Evolutionary conservation across 2,113 vertebrate genomes (phyloP).

Genomic region (Progne subis): DNA sequence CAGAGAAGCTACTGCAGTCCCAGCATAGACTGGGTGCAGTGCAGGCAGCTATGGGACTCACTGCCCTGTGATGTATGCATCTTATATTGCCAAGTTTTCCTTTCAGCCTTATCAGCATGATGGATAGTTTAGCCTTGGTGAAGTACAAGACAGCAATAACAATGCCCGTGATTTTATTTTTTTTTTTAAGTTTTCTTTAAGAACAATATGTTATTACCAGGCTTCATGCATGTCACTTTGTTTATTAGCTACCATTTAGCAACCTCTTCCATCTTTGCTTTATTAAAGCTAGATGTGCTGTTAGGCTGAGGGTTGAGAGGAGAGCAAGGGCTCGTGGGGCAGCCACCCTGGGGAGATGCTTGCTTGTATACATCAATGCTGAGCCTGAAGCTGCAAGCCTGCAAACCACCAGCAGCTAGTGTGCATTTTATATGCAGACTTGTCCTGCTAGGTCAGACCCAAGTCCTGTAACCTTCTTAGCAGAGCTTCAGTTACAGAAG

Average conservation of each 20-base stretch:
- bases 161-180: neutral
- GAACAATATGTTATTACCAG: neutral
- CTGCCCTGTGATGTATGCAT: neutral
- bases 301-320: neutral
- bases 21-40: neutral
- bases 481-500: neutral
- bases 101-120: slow-evolving; percentile 55
- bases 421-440: neutral
- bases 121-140: slow-evolving; percentile 30
- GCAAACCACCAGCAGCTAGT: neutral
- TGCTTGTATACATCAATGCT: neutral
- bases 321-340: neutral
- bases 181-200: slow-evolving; percentile 46
- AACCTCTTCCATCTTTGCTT: slow-evolving; percentile 28
- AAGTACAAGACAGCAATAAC: slow-evolving; percentile 40
- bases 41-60: neutral
- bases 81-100: neutral
- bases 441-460: neutral
- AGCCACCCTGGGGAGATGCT: neutral
- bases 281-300: slow-evolving; percentile 25
- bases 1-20: neutral
- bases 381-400: neutral
- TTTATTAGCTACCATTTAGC: slow-evolving; percentile 41
- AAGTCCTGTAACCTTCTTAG: neutral
- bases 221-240: neutral